Evolutionary conservation across 2,888 invertebrate species (phyloP), one percentile per base, ranked within the genome.

Genomic region (Polymixis flavicincta): DNA sequence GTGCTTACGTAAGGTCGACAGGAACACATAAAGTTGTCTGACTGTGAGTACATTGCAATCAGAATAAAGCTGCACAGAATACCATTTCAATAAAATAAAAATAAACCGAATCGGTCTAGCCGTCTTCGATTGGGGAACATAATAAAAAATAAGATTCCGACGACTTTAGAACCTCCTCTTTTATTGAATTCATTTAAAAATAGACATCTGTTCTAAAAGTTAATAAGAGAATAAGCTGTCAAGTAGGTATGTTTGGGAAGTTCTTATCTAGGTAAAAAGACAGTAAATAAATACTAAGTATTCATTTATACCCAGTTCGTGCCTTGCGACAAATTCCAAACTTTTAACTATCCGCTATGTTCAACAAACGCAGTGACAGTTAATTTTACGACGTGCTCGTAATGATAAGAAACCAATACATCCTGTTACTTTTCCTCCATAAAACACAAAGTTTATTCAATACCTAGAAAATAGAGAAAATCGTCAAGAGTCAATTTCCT

Each of bases 391-490:
- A 66, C 55, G 7, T 37, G 50, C 25, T 37, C 48, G 50, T 54
- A 37, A 42, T 61, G 79, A 83, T 80, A 78, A 83, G 70, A 55
- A 83, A 67, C 59, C 32, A 55, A 68, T 22, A 79, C 61, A 74
- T 59, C 67, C 70, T 67, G 80, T 71, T 64, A 19, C 50, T 75
- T 81, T 71, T 52, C 59, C 59, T n/a, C 52, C 64, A 61, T 82
- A 71, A 74, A 67, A 85, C 60, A 81, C 76, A 85, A 85, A 70
- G 70, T 82, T 81, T 45, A 82, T 61, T 64, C 2, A 72, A 63
- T 82, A 73, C 78, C 50, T 48, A 72, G 82, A 82, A 85, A 57
- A 70, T 28, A 32, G 82, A 70, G 82, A 82, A 82, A 82, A 85
- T 52, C 7, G 13, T 19, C 28, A 5, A 48, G 28, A 55, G 37